phyloP scores from a whole-genome alignment of 2,888 invertebrate genomes.

The Ectobius pallidus region DNA sequence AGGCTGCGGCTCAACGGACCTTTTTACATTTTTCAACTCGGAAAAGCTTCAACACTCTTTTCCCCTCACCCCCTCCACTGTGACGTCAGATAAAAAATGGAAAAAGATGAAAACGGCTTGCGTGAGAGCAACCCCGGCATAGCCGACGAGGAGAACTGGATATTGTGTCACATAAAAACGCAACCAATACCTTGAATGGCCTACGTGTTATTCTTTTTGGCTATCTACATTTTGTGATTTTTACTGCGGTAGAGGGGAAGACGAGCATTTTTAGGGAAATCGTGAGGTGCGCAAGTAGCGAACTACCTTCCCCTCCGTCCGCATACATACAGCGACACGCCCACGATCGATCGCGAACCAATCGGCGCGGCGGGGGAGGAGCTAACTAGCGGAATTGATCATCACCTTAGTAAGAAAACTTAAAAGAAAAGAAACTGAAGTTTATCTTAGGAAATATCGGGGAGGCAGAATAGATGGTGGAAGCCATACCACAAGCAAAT shows the following conservation, averaged over 20 bases:
- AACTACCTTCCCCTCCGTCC: neutral
- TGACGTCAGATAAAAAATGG: neutral
- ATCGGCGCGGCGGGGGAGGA: slow-evolving; percentile 7
- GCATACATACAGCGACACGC: neutral
- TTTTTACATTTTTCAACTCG: slow-evolving; percentile 31
- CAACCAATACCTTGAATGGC: slow-evolving; percentile 19
- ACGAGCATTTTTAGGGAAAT: slow-evolving; percentile 7
- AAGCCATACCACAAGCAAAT: neutral
- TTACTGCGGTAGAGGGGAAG: neutral
- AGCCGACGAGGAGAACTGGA: neutral
- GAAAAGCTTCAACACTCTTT: slow-evolving; percentile 24
- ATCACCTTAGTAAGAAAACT: neutral
- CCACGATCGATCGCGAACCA: slow-evolving; percentile 8
- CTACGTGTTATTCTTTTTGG: slow-evolving; percentile 21
- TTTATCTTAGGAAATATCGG: slow-evolving; percentile 9
- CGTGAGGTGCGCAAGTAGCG: slow-evolving; percentile 17
- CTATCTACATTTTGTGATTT: slow-evolving; percentile 16
- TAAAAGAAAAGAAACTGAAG: slow-evolving; percentile 6
- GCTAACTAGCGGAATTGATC: neutral
- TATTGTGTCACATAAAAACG: slow-evolving; percentile 17
- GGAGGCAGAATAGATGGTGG: neutral
- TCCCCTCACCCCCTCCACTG: slow-evolving; percentile 16
- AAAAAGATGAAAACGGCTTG: slow-evolving; percentile 11
- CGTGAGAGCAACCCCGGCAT: neutral
- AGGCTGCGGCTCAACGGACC: slow-evolving; percentile 15